These are phyloP conservation scores for Latrodectus elegans DNA, from an alignment of 2,888 invertebrate genomes.

Conservation along the genomic window DNA sequence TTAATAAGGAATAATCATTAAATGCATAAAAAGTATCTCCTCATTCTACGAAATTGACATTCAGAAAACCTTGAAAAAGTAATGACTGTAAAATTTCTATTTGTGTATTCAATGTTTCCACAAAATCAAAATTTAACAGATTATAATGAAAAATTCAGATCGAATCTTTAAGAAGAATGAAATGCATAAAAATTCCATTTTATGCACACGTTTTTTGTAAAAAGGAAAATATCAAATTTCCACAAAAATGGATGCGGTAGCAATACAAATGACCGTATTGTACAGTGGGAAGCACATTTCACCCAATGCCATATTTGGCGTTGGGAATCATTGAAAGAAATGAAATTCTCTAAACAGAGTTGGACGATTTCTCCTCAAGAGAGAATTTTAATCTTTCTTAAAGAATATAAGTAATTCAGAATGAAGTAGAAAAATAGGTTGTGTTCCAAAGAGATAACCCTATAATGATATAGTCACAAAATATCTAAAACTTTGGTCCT, in stretches of 20 bases:
- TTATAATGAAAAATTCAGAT: background rate
- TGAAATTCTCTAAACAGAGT: background rate
- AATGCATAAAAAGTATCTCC: too few relatives aligned
- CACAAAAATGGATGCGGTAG: slow-evolving; percentile 17
- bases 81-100: too few relatives aligned
- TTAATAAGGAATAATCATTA: too few relatives aligned
- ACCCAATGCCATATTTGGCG: slow-evolving; percentile 39
- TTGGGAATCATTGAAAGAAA: slow-evolving; percentile 22
- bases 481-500: slow-evolving; percentile 68
- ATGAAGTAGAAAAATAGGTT: slow-evolving; percentile 64
- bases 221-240: background rate
- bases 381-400: slow-evolving; percentile 26
- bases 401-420: slow-evolving; percentile 23
- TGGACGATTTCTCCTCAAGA: slow-evolving; percentile 21
- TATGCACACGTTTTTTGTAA: background rate
- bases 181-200: background rate
- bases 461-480: slow-evolving; percentile 60
- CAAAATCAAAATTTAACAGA: background rate
- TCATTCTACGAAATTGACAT: too few relatives aligned
- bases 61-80: too few relatives aligned
- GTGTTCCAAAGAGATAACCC: slow-evolving; percentile 59
- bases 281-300: slow-evolving; percentile 58
- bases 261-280: slow-evolving; percentile 59
- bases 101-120: background rate
- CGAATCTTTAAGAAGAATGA: background rate